Base-by-base conservation (phyloP, 2,888 invertebrate species). In the Orthosia incerta region DNA sequence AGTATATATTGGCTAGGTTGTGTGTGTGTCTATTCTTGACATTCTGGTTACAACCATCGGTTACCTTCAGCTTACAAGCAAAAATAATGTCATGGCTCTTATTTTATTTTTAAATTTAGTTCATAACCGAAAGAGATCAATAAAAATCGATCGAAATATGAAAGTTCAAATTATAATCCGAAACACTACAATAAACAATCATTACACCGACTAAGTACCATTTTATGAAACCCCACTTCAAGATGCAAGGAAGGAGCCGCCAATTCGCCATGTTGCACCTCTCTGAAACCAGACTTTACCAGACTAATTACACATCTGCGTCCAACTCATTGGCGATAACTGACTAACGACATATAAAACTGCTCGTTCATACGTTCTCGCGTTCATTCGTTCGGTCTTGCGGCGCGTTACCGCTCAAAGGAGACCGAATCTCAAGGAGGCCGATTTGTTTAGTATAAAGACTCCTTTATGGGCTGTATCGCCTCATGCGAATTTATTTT, bases 371-470 rank as follows among this genome's bases (percentile, higher is more conserved):
- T 89, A 89, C 87, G 90, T 76, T 66, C 76, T 60, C 60, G 66
- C 90, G 89, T 88, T 89, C 91, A 91, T 85, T 91, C 89, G 89
- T 89, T 89, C 86, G 90, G 79, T 79, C 80, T 90, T 77, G 83
- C 95, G 95, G 96, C 90, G 75, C 92, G 88, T 95, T 95, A 95
- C 75, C 80, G 84, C 90, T 93, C 95, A 95, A 96, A 96, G 94
- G 93, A 92, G 90, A 91, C 96, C 96, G 96, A 96, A 77, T 39
- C 77, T 82, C 77, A 96, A 96, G 94, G 93, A 92, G 90, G 91
- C 96, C 96, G 96, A 96, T 95, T 96, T 96, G 95, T 96, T 95
- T 95, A 93, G 94, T 93, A 95, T 95, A 95, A 96, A 96, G 95
- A 92, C 90, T 93, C 93, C 93, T 94, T 95, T 95, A 93, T 91